Percentiles rank a stretch among this genome's conserved stretches.
phyloP scores from a whole-genome alignment of 2,888 invertebrate genomes.

The Drosophila koepferae region DNA sequence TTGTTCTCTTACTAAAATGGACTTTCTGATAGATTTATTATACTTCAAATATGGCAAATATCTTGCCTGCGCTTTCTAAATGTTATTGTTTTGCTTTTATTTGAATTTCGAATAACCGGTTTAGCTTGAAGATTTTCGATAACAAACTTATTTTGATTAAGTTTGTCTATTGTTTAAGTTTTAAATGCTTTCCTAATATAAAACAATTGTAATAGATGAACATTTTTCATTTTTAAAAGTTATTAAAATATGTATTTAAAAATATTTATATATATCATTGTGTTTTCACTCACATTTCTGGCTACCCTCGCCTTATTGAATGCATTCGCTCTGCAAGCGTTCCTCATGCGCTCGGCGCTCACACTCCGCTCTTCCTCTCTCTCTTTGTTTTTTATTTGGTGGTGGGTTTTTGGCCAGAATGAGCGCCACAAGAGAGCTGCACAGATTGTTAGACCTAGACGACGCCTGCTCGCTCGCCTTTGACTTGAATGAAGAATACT shows the following conservation, averaged over 20 bases:
- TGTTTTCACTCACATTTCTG: background rate
- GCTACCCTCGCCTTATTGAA: constrained; percentile 14
- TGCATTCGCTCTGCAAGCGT: constrained; percentile 13
- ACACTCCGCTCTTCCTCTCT: constrained; percentile 12
- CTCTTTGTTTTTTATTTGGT: constrained; percentile 25
- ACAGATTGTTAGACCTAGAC: constrained; percentile 20
- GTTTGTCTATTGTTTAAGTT: background rate
- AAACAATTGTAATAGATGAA: too few relatives aligned
- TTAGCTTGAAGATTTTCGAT: background rate
- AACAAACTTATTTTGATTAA: background rate
- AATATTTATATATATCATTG: too few relatives aligned
- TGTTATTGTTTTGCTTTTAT: background rate
- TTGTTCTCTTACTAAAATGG: constrained; percentile 2
- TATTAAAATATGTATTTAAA: too few relatives aligned
- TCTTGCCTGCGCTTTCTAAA: constrained; percentile 7
- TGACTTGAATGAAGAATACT: constrained; percentile 32
- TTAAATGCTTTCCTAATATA: background rate
- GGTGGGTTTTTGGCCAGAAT: constrained; percentile 43
- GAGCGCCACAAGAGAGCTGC: constrained; percentile 4
- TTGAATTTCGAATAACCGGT: background rate
- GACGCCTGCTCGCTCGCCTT: constrained; percentile 32
- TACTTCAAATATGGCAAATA: constrained; percentile 4
- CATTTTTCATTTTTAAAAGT: too few relatives aligned
- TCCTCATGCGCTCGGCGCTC: constrained; percentile 10
- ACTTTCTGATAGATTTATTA: constrained; percentile 10